Percentiles rank a stretch among this genome's conserved stretches.
phyloP scores from a whole-genome alignment of 2,797 vertebrate species.

The Enteromius radiatus region DNA sequence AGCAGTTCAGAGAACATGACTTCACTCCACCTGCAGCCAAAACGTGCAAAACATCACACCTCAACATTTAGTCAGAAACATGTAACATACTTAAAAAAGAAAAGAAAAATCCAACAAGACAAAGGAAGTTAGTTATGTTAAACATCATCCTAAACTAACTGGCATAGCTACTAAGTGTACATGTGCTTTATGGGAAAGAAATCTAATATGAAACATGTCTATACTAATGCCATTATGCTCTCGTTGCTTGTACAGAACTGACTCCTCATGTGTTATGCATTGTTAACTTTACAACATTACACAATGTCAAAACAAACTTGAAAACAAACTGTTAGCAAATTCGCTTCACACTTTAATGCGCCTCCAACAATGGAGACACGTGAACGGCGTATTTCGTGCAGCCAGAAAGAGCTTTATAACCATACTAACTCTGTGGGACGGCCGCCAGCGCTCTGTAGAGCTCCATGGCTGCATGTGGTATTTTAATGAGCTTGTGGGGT shows the following conservation, averaged over 20 bases:
- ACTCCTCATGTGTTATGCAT: conserved; percentile 16
- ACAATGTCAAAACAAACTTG: conserved; percentile 30
- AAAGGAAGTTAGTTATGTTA: neutral
- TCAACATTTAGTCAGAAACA: conserved; percentile 34
- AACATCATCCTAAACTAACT: neutral
- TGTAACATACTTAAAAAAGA: conserved; percentile 18
- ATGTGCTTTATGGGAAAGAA: neutral
- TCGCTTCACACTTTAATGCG: conserved; percentile 23
- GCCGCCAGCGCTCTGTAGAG: conserved; percentile 32
- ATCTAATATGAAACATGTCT: neutral
- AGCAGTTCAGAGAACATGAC: conserved; percentile 93
- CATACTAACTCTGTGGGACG: conserved; percentile 16
- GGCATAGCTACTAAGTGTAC: neutral
- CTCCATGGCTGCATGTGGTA: conserved; percentile 49
- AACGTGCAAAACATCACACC: conserved; percentile 41
- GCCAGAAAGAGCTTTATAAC: conserved; percentile 35
- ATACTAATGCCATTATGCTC: neutral
- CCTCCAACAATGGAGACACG: conserved; percentile 26
- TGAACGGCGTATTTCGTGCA: neutral
- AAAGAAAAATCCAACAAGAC: neutral
- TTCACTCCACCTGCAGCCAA: conserved; percentile 89
- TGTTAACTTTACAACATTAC: conserved; percentile 44
- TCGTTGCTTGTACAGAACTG: neutral
- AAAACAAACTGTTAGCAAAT: conserved; percentile 49
- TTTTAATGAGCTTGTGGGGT: conserved; percentile 59